phyloP scores from a whole-genome alignment of 2,888 invertebrate species.

The Leptopilina syphax region DNA sequence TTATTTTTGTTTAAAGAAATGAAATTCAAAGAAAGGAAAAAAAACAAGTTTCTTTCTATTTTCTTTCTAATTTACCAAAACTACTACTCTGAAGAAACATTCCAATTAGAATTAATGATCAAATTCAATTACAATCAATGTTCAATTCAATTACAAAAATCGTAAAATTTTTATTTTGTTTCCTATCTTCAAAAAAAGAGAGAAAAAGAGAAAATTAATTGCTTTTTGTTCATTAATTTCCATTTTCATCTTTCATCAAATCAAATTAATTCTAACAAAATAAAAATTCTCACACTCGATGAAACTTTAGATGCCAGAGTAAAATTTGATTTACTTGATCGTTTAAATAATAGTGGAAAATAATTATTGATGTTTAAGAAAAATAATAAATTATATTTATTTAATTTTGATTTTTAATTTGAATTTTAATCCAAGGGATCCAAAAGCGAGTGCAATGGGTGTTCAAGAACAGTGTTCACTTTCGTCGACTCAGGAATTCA shows the following conservation, averaged over 20 bases:
- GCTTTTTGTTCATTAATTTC: background rate
- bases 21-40: slow-evolving; percentile 17
- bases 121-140: too few relatives aligned
- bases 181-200: background rate
- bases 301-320: background rate
- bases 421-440: slow-evolving; percentile 58
- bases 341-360: background rate
- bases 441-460: slow-evolving; percentile 70
- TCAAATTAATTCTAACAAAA: too few relatives aligned
- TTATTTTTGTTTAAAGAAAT: background rate
- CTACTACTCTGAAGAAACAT: background rate
- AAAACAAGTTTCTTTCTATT: background rate
- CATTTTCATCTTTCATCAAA: background rate
- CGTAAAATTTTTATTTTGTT: background rate
- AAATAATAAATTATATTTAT: background rate
- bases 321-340: background rate
- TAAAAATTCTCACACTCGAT: slow-evolving; percentile 14
- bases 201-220: too few relatives aligned
- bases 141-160: too few relatives aligned
- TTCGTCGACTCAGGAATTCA: slow-evolving; percentile 67
- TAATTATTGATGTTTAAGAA: background rate
- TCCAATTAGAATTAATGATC: too few relatives aligned
- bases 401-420: background rate
- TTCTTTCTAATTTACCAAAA: too few relatives aligned
- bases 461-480: slow-evolving; percentile 67